Evolutionary conservation across 92 coral and sea anemone species (phyloP).

Genomic region (Anthopleura xanthogrammica): DNA sequence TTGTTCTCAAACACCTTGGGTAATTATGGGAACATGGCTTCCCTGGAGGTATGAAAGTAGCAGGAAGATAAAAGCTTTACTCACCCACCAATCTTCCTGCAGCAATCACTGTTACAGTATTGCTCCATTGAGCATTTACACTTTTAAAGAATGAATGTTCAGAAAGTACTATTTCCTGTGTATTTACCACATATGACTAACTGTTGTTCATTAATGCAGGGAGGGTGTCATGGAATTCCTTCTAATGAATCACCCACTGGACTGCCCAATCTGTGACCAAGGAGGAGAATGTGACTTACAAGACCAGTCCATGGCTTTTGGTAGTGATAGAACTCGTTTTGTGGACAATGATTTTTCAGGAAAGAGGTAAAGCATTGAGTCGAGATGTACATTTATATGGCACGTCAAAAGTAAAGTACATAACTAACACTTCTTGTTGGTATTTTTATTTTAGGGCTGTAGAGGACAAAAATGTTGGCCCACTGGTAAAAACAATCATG

Average conservation of each 20-base stretch:
- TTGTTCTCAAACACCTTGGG: no score
- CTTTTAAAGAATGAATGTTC: no score
- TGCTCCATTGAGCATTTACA: no score
- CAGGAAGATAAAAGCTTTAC: no score
- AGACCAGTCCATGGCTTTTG: slow-evolving; percentile 99
- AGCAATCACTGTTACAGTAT: no score
- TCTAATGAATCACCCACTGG: slow-evolving; percentile 93
- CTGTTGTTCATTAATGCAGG: slow-evolving; percentile 36
- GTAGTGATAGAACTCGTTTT: slow-evolving; percentile 98
- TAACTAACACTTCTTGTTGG: background rate
- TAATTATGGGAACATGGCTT: no score
- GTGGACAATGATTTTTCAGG: slow-evolving; percentile 95
- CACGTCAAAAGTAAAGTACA: no score
- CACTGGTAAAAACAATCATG: slow-evolving; percentile 92
- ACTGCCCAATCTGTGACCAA: slow-evolving; percentile 99
- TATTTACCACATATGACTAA: background rate
- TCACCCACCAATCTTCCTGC: no score
- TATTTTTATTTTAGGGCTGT: slow-evolving; percentile 70
- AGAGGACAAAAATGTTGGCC: slow-evolving; percentile 98
- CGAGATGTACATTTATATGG: no score
- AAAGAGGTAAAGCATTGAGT: slow-evolving; percentile 60
- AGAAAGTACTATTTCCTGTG: no score
- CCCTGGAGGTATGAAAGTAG: no score
- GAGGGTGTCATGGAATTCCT: slow-evolving; percentile 99
- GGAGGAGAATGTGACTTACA: slow-evolving; percentile 98